phyloP scores from a whole-genome alignment of 2,797 vertebrate species.

The Carapus acus region DNA sequence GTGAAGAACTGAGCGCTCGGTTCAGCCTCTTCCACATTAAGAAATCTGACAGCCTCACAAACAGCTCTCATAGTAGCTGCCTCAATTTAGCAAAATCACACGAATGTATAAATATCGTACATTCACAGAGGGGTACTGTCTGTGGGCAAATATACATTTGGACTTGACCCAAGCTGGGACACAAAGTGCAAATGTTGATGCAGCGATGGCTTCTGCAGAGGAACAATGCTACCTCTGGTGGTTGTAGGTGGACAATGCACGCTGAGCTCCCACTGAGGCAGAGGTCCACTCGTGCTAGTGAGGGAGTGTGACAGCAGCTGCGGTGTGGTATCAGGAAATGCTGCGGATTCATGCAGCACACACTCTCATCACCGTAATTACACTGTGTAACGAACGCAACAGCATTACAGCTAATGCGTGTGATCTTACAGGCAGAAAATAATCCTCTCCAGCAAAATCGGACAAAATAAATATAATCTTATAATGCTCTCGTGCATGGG shows the following conservation, averaged over 20 bases:
- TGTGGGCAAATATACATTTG: slow-evolving; percentile 11
- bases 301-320: not conserved
- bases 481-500: slow-evolving; percentile 40
- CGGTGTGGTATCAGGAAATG: not conserved
- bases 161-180: not conserved
- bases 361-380: no score
- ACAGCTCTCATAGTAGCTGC: no score
- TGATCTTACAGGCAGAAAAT: slow-evolving; percentile 11
- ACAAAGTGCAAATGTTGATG: slow-evolving; percentile 5
- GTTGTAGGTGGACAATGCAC: slow-evolving; percentile 36
- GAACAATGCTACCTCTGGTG: slow-evolving; percentile 61
- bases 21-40: slow-evolving; percentile 22
- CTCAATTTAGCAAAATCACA: no score
- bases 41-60: slow-evolving; percentile 29
- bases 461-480: slow-evolving; percentile 37
- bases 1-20: no score
- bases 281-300: slow-evolving; percentile 2
- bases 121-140: not conserved
- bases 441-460: slow-evolving; percentile 24
- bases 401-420: slow-evolving; percentile 1
- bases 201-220: slow-evolving; percentile 4
- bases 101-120: no score
- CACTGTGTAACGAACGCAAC: slow-evolving; percentile 1
- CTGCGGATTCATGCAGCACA: slow-evolving; percentile 3
- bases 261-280: slow-evolving; percentile 9